Evolutionary conservation across 2,113 vertebrate genomes (phyloP).

Genomic region (Gallinago undulata): DNA sequence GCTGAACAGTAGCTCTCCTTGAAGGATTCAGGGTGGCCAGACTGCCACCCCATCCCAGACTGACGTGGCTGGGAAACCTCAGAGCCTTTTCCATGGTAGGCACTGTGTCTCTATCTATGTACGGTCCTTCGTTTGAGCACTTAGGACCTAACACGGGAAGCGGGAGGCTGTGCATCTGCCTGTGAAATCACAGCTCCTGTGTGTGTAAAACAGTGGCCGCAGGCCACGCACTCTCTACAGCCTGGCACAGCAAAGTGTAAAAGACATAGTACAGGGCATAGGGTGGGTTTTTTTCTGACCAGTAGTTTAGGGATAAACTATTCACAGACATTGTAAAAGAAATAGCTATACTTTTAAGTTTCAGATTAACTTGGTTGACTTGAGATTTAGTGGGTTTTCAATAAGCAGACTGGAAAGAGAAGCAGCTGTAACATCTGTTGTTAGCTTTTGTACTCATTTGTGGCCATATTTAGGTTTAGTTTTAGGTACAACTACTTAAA

Average conservation of each 20-base stretch:
- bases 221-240: not conserved
- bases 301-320: not conserved
- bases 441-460: not conserved
- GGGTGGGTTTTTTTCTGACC: not conserved
- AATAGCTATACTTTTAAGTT: not conserved
- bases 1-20: not conserved
- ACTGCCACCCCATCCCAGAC: not conserved
- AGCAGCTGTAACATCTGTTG: not conserved
- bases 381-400: not conserved
- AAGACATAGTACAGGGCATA: not conserved
- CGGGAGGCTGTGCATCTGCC: not conserved
- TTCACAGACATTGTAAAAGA: not conserved
- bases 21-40: not conserved
- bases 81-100: not conserved
- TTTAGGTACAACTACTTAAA: not conserved
- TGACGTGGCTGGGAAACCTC: not conserved
- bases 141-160: not conserved
- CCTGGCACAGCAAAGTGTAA: not conserved
- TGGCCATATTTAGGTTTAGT: not conserved
- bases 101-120: not conserved
- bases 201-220: not conserved
- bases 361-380: not conserved
- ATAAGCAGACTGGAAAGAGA: not conserved
- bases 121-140: rapidly evolving
- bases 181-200: rapidly evolving